phyloP scores from a whole-genome alignment of 2,888 invertebrate species.

The Abrostola triplasia region DNA sequence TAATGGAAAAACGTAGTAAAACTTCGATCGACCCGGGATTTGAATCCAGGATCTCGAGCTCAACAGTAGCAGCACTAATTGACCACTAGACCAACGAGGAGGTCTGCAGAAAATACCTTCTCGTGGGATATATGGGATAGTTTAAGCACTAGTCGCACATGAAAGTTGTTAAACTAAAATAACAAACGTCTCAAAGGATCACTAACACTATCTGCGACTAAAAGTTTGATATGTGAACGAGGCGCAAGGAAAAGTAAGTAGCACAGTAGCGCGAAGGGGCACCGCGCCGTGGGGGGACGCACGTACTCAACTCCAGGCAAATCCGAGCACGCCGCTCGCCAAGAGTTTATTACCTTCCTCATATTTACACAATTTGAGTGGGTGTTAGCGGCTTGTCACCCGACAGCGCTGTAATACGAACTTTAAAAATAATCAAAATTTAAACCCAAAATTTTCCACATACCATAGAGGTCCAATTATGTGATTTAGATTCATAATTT shows the following conservation, averaged over 20 bases:
- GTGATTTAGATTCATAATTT: too few species aligned
- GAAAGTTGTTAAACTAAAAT: constrained; percentile 62
- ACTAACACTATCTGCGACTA: constrained; percentile 69
- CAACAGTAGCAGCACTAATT: too few species aligned
- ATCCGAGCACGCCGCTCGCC: constrained; percentile 79
- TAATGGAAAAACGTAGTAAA: too few species aligned
- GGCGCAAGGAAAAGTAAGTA: constrained; percentile 57
- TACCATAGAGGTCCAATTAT: too few species aligned
- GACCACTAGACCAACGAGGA: too few species aligned
- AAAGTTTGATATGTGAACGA: constrained; percentile 74
- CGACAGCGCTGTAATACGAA: constrained; percentile 58
- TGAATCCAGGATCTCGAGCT: too few species aligned
- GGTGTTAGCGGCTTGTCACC: constrained; percentile 74
- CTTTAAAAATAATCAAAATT: constrained; percentile 34
- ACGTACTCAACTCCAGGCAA: constrained; percentile 83
- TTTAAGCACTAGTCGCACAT: constrained; percentile 24
- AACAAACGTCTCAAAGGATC: constrained; percentile 71
- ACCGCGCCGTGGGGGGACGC: constrained; percentile 67
- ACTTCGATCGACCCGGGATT: too few species aligned
- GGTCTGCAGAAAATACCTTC: background rate
- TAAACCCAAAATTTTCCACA: constrained; percentile 7
- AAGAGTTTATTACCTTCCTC: constrained; percentile 84
- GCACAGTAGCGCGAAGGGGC: constrained; percentile 55
- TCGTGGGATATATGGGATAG: background rate
- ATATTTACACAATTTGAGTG: constrained; percentile 84